phyloP scores from a whole-genome alignment of 2,113 vertebrate species.

The Haemorhous mexicanus region DNA sequence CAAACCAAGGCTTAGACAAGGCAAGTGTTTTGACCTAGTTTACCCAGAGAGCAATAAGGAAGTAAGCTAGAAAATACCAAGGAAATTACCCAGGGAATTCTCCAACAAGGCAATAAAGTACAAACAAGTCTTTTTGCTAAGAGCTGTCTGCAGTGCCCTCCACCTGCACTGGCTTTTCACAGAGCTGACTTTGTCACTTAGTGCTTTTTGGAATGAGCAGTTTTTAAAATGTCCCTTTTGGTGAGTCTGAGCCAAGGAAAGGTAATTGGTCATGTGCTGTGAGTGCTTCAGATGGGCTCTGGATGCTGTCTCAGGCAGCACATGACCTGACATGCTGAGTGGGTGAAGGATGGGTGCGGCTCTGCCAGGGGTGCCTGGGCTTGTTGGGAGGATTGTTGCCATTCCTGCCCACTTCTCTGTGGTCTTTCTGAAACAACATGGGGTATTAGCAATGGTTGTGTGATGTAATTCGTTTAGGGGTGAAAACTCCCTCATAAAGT shows the following conservation, averaged over 20 bases:
- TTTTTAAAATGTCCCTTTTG: neutral
- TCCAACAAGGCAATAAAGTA: neutral
- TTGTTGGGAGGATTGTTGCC: constrained; percentile 31
- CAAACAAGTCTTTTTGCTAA: neutral
- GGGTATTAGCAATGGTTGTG: neutral
- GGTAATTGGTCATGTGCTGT: neutral
- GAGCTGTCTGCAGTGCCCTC: neutral
- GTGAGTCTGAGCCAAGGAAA: neutral
- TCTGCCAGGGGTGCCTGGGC: constrained; percentile 22
- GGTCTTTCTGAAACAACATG: neutral
- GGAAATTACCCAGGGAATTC: constrained; percentile 20
- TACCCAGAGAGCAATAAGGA: constrained; percentile 23
- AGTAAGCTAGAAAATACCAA: constrained; percentile 27
- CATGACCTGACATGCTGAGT: neutral
- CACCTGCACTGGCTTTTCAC: neutral
- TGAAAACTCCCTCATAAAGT: neutral
- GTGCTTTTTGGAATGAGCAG: neutral
- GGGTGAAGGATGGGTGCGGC: neutral
- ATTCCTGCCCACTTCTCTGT: neutral
- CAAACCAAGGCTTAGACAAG: neutral
- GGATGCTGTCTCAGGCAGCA: neutral
- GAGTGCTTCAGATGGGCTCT: neutral
- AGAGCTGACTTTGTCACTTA: neutral
- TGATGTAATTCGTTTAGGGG: neutral
- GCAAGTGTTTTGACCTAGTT: neutral